These are phyloP conservation scores for Cheumatopsyche charites DNA, from an alignment of 1,140 invertebrate species.

Conservation along the genomic window DNA sequence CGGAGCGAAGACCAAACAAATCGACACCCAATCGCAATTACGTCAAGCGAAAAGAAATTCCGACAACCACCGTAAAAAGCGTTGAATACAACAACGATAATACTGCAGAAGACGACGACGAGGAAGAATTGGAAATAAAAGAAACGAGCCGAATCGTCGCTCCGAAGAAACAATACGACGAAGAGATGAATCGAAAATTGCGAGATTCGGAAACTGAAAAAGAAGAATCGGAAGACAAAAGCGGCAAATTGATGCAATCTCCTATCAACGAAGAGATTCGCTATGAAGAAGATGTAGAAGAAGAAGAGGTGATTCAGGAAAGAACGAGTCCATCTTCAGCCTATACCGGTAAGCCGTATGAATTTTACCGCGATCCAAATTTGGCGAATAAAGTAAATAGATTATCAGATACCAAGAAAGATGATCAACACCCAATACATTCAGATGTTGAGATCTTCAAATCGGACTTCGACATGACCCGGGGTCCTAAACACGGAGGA, in stretches of 20 bases:
- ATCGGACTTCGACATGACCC: constrained; percentile 52
- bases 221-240: constrained; percentile 27
- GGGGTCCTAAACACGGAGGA: constrained; percentile 56
- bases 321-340: constrained; percentile 48
- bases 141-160: constrained; percentile 10
- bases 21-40: background rate
- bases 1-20: constrained; percentile 13
- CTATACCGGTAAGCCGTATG: constrained; percentile 52
- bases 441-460: constrained; percentile 57
- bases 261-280: constrained; percentile 46
- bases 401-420: constrained; percentile 46
- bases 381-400: constrained; percentile 58
- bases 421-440: constrained; percentile 34
- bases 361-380: constrained; percentile 57
- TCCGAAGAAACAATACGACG: constrained; percentile 22
- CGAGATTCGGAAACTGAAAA: constrained; percentile 4
- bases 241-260: constrained; percentile 7
- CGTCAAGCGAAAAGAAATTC: constrained; percentile 1
- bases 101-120: constrained; percentile 21
- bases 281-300: constrained; percentile 49
- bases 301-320: constrained; percentile 59
- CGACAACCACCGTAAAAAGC: background rate
- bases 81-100: background rate
- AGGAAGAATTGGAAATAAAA: constrained; percentile 34
- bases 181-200: background rate